These are phyloP conservation scores for Hylaeus anthracinus DNA, from an alignment of 1,140 invertebrate species.

Conservation along the genomic window DNA sequence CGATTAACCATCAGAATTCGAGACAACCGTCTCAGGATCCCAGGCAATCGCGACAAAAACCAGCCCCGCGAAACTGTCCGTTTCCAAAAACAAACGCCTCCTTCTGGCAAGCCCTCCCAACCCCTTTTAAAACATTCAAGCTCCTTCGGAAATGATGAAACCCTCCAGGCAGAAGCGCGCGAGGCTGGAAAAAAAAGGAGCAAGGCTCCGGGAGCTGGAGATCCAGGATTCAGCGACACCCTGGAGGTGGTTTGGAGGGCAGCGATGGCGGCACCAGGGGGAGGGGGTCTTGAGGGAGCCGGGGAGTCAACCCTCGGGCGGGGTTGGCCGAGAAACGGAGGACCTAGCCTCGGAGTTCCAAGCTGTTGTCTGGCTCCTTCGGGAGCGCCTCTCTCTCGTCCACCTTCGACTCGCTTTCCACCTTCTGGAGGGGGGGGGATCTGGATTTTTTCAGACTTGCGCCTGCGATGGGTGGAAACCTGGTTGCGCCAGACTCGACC, in stretches of 20 bases:
- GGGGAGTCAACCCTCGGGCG: conserved; percentile 63
- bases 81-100: background rate
- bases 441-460: conserved; percentile 70
- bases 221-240: conserved; percentile 31
- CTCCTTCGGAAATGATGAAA: conserved; percentile 29
- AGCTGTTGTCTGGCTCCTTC: conserved; percentile 49
- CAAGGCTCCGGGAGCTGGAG: conserved; percentile 36
- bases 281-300: conserved; percentile 49
- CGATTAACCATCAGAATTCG: conserved; percentile 34
- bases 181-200: conserved; percentile 37
- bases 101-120: background rate
- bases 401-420: conserved; percentile 67
- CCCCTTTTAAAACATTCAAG: conserved; percentile 42
- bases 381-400: conserved; percentile 48
- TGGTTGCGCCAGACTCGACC: conserved; percentile 65
- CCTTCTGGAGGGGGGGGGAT: conserved; percentile 54
- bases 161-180: conserved; percentile 4
- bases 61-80: background rate
- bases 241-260: conserved; percentile 36
- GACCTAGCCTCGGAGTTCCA: conserved; percentile 35
- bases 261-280: conserved; percentile 58
- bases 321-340: conserved; percentile 51
- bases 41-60: conserved; percentile 11
- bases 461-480: conserved; percentile 76
- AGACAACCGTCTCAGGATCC: conserved; percentile 6